Evolutionary conservation across 2,888 invertebrate species (phyloP).

Genomic region (Tridacna gigas): DNA sequence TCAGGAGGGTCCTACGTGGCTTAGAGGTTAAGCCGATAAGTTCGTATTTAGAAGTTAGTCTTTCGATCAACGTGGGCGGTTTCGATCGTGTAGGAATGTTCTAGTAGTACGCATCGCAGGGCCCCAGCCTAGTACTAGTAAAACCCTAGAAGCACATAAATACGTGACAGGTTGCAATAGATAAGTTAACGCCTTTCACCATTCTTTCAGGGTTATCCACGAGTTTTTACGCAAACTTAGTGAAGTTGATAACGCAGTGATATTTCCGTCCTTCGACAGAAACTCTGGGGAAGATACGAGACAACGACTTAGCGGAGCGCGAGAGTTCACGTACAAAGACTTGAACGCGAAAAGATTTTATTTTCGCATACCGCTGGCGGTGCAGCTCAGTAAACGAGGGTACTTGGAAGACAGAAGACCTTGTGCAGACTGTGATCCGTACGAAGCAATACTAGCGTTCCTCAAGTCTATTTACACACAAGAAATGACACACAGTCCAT

Average conservation of each 20-base stretch:
- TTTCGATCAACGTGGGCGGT: no score
- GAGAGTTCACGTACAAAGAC: not conserved
- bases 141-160: no score
- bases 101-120: no score
- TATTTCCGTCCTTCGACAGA: slow-evolving; percentile 20
- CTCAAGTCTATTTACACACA: slow-evolving; percentile 10
- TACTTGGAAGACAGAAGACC: slow-evolving; percentile 20
- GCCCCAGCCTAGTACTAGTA: no score
- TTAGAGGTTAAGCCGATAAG: no score
- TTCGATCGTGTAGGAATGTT: no score
- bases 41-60: no score
- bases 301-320: not conserved
- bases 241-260: not conserved
- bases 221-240: not conserved
- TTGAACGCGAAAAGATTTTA: slow-evolving; percentile 15
- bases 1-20: no score
- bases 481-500: not conserved
- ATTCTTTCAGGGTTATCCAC: not conserved
- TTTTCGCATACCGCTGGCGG: slow-evolving; percentile 7
- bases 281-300: not conserved
- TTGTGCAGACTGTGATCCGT: slow-evolving; percentile 18
- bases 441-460: slow-evolving; percentile 17
- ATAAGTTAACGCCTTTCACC: not conserved
- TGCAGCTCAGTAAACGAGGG: slow-evolving; percentile 9
- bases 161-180: no score